A percentile compares a stretch with the other conserved stretches of the same genome.
Evolutionary conservation across 2,888 invertebrate genomes (phyloP).

Genomic region (Suillia variegata): DNA sequence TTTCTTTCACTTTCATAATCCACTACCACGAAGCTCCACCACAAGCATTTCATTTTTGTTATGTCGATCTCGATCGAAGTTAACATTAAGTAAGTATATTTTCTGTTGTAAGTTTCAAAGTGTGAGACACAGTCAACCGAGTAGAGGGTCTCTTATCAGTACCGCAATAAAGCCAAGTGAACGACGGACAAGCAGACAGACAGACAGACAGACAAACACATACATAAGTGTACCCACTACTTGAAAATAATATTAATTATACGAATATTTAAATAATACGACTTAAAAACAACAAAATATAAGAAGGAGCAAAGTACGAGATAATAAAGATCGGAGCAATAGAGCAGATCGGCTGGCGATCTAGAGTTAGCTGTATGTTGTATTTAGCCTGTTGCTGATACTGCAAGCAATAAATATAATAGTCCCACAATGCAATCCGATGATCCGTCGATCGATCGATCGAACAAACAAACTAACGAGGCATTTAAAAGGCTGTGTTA

Average conservation of each 20-base stretch:
- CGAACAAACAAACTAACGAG: background rate
- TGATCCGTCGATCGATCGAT: background rate
- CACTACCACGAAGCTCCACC: no score
- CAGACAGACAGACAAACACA: background rate
- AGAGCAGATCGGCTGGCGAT: background rate
- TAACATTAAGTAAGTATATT: no score
- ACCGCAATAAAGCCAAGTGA: background rate
- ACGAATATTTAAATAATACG: no score
- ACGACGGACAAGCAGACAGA: no score
- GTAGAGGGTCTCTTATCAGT: background rate
- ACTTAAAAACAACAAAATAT: slow-evolving; percentile 18
- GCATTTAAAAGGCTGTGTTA: no score
- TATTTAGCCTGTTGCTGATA: no score
- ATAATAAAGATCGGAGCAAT: slow-evolving; percentile 35
- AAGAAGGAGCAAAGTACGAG: slow-evolving; percentile 44
- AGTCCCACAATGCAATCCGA: slow-evolving; percentile 1
- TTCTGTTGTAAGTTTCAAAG: background rate
- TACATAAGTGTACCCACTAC: no score
- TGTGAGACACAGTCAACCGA: background rate
- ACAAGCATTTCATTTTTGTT: no score
- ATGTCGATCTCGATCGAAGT: no score
- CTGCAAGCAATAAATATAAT: no score
- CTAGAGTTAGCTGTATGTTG: background rate
- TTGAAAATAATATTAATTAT: background rate
- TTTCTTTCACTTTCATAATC: no score